Percentiles rank a stretch among this genome's conserved stretches.
These are phyloP conservation scores for Mandrillus leucophaeus DNA, from an alignment of 2,113 vertebrate genomes.

Conservation along the genomic window DNA sequence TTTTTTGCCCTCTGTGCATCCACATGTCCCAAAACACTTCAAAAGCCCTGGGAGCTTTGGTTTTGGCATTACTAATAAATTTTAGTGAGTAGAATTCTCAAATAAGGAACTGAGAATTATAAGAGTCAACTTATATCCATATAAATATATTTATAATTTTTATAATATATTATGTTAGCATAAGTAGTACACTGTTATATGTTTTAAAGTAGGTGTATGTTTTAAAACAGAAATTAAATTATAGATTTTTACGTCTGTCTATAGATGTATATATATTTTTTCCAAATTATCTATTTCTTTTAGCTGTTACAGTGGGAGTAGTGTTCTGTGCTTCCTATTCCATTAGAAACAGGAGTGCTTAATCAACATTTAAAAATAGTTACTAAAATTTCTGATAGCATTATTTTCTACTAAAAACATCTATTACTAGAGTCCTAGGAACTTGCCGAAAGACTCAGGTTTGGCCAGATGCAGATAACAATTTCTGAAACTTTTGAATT, in stretches of 20 bases:
- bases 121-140: neutral
- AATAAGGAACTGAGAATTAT: neutral
- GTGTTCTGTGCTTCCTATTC: neutral
- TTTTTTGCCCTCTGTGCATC: neutral
- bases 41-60: neutral
- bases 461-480: neutral
- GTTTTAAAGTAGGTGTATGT: neutral
- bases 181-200: neutral
- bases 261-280: neutral
- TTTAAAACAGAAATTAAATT: neutral
- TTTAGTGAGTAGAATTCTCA: neutral
- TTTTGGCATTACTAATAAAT: neutral
- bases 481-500: neutral
- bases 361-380: neutral
- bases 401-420: constrained; percentile 26
- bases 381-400: neutral
- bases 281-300: neutral
- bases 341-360: neutral
- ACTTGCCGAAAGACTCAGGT: neutral
- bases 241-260: neutral
- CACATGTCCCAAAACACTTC: neutral
- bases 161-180: neutral
- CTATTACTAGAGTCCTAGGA: neutral
- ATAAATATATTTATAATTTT: neutral
- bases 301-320: neutral